A percentile compares a stretch with the other conserved stretches of the same genome.
phyloP scores from a whole-genome alignment of 2,113 vertebrate species.

The Mugil cephalus region DNA sequence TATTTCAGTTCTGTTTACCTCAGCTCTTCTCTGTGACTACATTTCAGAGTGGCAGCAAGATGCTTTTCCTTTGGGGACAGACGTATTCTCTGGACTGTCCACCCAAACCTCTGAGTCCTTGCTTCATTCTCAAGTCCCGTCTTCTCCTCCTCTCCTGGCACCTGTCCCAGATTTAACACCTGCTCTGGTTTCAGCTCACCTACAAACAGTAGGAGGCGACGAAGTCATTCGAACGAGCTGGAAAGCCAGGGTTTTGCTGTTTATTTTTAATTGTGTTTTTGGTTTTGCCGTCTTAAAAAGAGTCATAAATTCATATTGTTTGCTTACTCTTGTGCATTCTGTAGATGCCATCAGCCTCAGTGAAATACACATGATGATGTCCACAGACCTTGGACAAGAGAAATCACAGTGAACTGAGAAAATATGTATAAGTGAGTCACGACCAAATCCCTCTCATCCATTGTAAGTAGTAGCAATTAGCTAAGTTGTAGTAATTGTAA shows the following conservation, averaged over 20 bases:
- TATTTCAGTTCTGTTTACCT: slow-evolving; percentile 61
- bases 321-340: slow-evolving; percentile 81
- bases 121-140: slow-evolving; percentile 18
- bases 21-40: slow-evolving; percentile 81
- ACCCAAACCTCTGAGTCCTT: slow-evolving; percentile 20
- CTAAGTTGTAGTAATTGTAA: background rate
- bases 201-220: slow-evolving; percentile 39
- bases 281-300: background rate
- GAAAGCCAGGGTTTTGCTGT: background rate
- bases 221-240: slow-evolving; percentile 9
- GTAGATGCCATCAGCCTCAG: slow-evolving; percentile 89
- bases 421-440: no score
- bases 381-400: slow-evolving; percentile 84
- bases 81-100: slow-evolving; percentile 89
- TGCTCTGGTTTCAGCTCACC: slow-evolving; percentile 61
- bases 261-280: background rate
- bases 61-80: slow-evolving; percentile 90
- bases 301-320: background rate
- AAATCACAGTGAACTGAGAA: background rate
- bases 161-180: slow-evolving; percentile 69
- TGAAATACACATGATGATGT: slow-evolving; percentile 87
- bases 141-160: slow-evolving; percentile 24
- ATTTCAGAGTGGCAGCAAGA: slow-evolving; percentile 88
- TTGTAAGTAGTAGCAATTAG: no score
- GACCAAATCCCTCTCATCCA: no score